phyloP scores from a whole-genome alignment of 2,888 invertebrate species.

The Poecilobothrus nobilitatus region DNA sequence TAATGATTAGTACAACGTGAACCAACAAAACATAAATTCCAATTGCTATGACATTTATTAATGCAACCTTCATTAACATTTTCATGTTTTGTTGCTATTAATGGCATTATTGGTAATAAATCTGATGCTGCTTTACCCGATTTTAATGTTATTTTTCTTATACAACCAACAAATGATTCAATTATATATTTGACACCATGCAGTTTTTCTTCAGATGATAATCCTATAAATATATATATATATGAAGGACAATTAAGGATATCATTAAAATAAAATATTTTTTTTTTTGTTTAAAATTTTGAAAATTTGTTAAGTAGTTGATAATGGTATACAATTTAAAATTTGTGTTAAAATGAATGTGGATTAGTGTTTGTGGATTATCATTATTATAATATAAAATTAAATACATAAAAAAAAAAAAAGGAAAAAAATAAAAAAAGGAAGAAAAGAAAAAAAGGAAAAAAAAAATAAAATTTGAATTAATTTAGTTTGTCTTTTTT shows the following conservation, averaged over 20 bases:
- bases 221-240: constrained; percentile 53
- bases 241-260: too few relatives aligned
- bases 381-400: too few relatives aligned
- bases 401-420: too few relatives aligned
- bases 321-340: too few relatives aligned
- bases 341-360: too few relatives aligned
- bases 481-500: too few relatives aligned
- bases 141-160: constrained; percentile 75
- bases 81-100: constrained; percentile 80
- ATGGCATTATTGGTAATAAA: constrained; percentile 67
- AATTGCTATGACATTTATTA: constrained; percentile 69
- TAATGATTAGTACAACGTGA: constrained; percentile 88
- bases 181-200: constrained; percentile 88
- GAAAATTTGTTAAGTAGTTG: background rate
- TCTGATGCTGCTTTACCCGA: constrained; percentile 80
- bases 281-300: too few relatives aligned
- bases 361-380: too few relatives aligned
- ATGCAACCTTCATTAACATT: constrained; percentile 84
- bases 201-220: constrained; percentile 79
- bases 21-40: constrained; percentile 79
- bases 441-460: too few relatives aligned
- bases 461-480: too few relatives aligned
- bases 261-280: too few relatives aligned
- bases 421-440: too few relatives aligned
- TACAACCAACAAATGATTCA: constrained; percentile 86